These are phyloP conservation scores for Phataginus tricuspis DNA, from an alignment of 2,797 vertebrate genomes.

Conservation along the genomic window DNA sequence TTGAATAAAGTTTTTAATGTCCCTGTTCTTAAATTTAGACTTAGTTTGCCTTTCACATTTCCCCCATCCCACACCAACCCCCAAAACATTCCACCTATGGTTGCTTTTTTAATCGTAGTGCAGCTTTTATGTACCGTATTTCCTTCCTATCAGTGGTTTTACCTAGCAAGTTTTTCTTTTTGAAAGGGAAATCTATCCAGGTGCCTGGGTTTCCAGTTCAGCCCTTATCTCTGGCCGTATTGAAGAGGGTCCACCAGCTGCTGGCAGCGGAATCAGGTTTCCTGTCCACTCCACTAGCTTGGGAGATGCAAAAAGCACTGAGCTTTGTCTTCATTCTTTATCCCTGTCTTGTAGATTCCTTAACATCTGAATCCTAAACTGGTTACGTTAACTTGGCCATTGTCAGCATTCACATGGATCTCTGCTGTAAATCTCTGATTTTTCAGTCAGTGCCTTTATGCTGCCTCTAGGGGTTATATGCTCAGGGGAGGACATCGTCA, in stretches of 20 bases:
- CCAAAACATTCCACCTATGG: not conserved
- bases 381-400: not conserved
- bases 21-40: slow-evolving; percentile 82
- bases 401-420: not conserved
- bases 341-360: not conserved
- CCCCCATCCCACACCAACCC: not conserved
- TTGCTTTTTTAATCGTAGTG: slow-evolving; percentile 41
- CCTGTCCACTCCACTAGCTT: not conserved
- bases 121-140: not conserved
- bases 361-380: not conserved
- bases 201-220: not conserved
- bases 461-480: not conserved
- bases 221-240: not conserved
- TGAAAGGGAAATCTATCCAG: not conserved
- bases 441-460: not conserved
- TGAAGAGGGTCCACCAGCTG: slow-evolving; percentile 18
- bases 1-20: slow-evolving; percentile 82
- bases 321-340: not conserved
- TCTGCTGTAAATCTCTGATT: not conserved
- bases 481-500: not conserved
- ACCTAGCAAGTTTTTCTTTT: not conserved
- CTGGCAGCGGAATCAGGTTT: slow-evolving; percentile 41
- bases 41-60: slow-evolving; percentile 75
- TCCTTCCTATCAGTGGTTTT: not conserved
- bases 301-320: not conserved